Base-by-base conservation (phyloP, 2,113 vertebrate species). In the Prietella phreatophila region DNA sequence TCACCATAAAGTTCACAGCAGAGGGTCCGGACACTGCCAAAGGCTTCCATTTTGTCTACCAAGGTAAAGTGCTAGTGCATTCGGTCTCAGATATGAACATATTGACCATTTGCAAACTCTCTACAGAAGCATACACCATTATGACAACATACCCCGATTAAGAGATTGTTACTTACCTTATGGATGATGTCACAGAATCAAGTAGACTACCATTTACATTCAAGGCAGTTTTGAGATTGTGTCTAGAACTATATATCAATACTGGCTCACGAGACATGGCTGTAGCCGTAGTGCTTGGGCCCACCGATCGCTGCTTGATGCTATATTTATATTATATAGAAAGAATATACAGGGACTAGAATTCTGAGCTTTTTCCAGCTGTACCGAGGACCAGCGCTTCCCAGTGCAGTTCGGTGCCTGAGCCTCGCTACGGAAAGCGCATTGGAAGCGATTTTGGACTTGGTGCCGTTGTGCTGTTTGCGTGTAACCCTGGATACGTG, bases 41-140 rank as follows among this genome's bases (percentile, higher is more conserved):
- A 95, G 98, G 98, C 94, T 99, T 98, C 96, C 98, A 99, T 95
- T 99, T 99, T 94, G 98, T 99, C 89, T 99, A 99, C 91, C 98
- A 99, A 98, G 98, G 98, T 98, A 95, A 95, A 95, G 20, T 88
- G 5, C 25, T 75, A 39, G 87, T 86, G 84, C 83, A 63, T 65
- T 36, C 58, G 63, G 39, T 1, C 86, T 42, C 71, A 4, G 39
- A 75, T 4, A 36, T 39, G 9, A 11, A 39, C 71, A 3, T 13
- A 5, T 5, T 47, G 9, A 71, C 4, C 5, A 71, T 67, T 30
- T 30, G 60, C 11, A 67, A 30, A 7, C 17, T 36, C 8, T 0
- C 17, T 36, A 9, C 20, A 8, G 20, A 39, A 71, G 7, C 33
- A 36, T 20, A 39, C 33, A 73, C 15, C 13, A 9, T 36, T 20